phyloP scores from a whole-genome alignment of 2,113 vertebrate species.

The Chloebia gouldiae region DNA sequence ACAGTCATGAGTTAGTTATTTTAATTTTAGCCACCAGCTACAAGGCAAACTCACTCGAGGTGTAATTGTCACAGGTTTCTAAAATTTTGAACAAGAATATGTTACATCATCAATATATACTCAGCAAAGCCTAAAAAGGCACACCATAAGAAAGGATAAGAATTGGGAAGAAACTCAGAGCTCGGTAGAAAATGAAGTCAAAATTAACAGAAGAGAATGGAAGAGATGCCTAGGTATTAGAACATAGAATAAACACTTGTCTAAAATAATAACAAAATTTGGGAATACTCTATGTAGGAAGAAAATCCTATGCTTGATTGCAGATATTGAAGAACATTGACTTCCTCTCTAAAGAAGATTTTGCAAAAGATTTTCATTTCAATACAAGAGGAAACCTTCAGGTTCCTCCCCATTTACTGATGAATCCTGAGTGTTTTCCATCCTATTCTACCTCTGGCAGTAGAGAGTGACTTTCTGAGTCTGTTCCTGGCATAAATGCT shows the following conservation, averaged over 20 bases:
- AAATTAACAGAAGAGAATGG: not conserved
- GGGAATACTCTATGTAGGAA: not conserved
- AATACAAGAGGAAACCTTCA: not conserved
- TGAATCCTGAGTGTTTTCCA: not conserved
- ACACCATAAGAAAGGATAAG: not conserved
- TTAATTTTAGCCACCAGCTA: not conserved
- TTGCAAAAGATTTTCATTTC: not conserved
- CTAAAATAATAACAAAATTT: not conserved
- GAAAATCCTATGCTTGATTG: not conserved
- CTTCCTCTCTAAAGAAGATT: not conserved
- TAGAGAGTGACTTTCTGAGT: not conserved
- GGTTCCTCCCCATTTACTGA: not conserved
- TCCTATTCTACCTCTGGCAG: not conserved
- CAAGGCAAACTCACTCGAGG: not conserved
- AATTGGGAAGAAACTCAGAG: not conserved
- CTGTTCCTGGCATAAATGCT: not conserved
- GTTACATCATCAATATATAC: not conserved
- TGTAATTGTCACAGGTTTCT: not conserved
- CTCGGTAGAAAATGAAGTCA: not conserved
- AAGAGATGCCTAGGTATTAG: not conserved
- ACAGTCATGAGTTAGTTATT: not conserved
- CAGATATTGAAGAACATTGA: not conserved
- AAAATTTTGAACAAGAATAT: not conserved
- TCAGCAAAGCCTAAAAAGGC: not conserved
- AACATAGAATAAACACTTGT: not conserved